Evolutionary conservation across 2,797 vertebrate species (phyloP), one percentile per base, ranked within the genome.

Genomic region (Protosalanx chinensis): DNA sequence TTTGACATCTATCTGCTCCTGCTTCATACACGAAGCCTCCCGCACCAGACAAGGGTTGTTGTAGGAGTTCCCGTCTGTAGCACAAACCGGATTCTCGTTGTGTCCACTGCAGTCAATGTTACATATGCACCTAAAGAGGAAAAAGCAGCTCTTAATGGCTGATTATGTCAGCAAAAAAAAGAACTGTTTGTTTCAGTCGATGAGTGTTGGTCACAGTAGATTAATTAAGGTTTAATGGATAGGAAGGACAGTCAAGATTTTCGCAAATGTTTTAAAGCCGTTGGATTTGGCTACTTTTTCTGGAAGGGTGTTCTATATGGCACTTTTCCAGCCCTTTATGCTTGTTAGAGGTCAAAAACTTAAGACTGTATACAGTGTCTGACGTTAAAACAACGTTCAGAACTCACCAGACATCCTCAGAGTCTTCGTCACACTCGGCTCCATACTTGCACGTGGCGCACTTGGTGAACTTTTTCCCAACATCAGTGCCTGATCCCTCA

Each of bases 91-190:
- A 86, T 98, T 98, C 74, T 96, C 93, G 37, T 97, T 98, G 90
- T 97, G 95, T 35, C 97, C 95, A 51, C 95, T 97, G 92, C 96
- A 98, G 90, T 97, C 95, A 84, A 98, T 97, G 87, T 98, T 98
- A 87, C 96, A 98, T 1, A 98, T 96, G 90, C 97, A 98, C 91
- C 97, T 98, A 89, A 79, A 78, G 73, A 59, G 20, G 20, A 29
- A 68, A 49, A 76, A 5, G 33, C 12, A 10, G 53, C 1, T 15
- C 0, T 46, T 46, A 46, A 58, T 13, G 23, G 56, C 8, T 58
- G 2, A 35, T 37, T 37, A n/a, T 35, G 18, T 35, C 15, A 8
- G 49, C 13, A 15, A 15, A 27, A 51, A 12, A 46, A 3, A 46
- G n/a, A 46, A 8, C 23, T 49, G 6, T 8, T 35, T 18, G 30